These are phyloP conservation scores for Aplysia californica DNA, from an alignment of 1,140 invertebrate genomes.

Conservation along the genomic window DNA sequence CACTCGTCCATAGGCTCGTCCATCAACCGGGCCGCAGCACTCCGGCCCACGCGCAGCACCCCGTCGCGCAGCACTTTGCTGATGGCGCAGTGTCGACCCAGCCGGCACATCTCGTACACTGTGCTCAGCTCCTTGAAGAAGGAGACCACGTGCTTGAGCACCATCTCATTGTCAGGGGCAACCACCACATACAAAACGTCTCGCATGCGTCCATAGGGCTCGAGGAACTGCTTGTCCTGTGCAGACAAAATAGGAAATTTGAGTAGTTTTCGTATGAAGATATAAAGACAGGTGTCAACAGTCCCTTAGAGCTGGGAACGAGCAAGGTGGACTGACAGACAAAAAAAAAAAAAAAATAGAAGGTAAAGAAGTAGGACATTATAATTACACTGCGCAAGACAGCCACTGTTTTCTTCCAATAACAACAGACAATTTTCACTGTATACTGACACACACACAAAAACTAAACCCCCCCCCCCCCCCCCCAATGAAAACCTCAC, in stretches of 20 bases:
- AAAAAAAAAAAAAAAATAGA: no score
- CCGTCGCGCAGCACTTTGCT: constrained; percentile 86
- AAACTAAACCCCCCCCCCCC: no score
- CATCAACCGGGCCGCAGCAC: constrained; percentile 72
- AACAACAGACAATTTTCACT: no score
- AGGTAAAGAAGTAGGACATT: no score
- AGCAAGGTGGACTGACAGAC: no score
- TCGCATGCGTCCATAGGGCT: constrained; percentile 91
- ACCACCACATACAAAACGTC: constrained; percentile 96
- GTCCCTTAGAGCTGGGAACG: no score
- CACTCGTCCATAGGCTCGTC: constrained; percentile 88
- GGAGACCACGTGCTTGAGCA: constrained; percentile 80
- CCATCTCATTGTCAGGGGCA: constrained; percentile 89
- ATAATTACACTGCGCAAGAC: no score
- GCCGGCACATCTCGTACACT: constrained; percentile 90
- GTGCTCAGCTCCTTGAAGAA: constrained; percentile 95
- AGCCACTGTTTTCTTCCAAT: no score
- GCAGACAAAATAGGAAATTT: constrained; percentile 28
- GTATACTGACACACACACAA: no score
- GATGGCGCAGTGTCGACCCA: constrained; percentile 90
- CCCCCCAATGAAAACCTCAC: no score
- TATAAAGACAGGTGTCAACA: no score
- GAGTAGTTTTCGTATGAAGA: no score
- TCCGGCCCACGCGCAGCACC: constrained; percentile 86
- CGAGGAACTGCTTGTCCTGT: constrained; percentile 87